Percentiles rank a stretch among this genome's conserved stretches.
phyloP scores from a whole-genome alignment of 2,113 vertebrate genomes.

The Halcyon senegalensis region DNA sequence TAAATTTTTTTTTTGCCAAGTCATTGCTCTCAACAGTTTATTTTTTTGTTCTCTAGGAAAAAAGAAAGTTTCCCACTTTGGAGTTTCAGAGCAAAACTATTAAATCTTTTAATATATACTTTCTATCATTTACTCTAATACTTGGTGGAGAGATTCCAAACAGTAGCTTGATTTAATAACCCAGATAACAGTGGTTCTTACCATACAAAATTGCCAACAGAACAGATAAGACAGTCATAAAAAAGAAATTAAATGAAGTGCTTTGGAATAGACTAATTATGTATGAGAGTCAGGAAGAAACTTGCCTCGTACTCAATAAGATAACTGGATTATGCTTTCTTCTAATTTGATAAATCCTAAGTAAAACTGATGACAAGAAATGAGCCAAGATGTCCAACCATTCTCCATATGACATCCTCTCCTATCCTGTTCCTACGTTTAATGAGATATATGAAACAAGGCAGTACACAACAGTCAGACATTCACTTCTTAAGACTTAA shows the following conservation, averaged over 20 bases:
- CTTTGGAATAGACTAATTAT: conserved; percentile 5
- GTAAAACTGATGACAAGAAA: conserved; percentile 13
- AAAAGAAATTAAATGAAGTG: neutral
- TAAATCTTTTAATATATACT: neutral
- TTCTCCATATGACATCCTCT: neutral
- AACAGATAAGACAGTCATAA: neutral
- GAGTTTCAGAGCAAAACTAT: neutral
- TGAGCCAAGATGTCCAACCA: neutral
- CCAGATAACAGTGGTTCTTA: neutral
- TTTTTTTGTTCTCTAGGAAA: neutral
- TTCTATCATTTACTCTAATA: neutral
- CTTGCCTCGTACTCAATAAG: neutral
- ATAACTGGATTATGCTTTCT: conserved; percentile 18
- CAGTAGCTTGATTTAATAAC: neutral
- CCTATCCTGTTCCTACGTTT: neutral
- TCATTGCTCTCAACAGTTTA: neutral
- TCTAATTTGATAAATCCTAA: conserved; percentile 31
- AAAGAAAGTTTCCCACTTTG: neutral
- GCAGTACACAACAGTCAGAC: neutral
- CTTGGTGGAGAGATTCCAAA: neutral
- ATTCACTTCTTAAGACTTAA: neutral
- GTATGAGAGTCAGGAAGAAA: conserved; percentile 32
- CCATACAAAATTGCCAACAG: neutral
- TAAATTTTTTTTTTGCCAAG: neutral
- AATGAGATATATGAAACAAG: neutral